Evolutionary conservation across 2,888 invertebrate species (phyloP), one percentile per base, ranked within the genome.

Genomic region (Caenorhabditis becei): DNA sequence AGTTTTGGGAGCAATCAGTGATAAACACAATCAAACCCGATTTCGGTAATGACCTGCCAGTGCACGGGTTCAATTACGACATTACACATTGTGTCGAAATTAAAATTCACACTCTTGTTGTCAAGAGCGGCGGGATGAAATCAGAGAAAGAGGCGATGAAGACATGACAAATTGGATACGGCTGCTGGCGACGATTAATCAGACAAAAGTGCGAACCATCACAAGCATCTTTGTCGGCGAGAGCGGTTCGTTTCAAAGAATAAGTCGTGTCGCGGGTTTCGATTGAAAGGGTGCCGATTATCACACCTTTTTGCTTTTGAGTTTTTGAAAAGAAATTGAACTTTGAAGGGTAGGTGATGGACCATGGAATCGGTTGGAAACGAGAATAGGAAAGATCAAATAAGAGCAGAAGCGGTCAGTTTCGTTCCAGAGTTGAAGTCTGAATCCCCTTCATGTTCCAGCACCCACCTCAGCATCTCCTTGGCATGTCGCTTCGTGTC

Each of bases 121-220:
- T 58, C 58, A 58, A 18, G 23, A 28, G 28, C 18, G 54, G 10
- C 51, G 51, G 51, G 51, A n/a, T n/a, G n/a, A 51, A 14, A 51
- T 51, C 51, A 51, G 24, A 54, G 54, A 54, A 37, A 35, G 58
- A 37, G 35, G 41, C n/a, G 24, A 24, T 32, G 58, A 58, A 11
- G 58, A 58, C 18, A 24, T 47, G 61, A 61, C 61, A 61, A 47
- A 61, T 61, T 47, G 61, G 61, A 24, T 16, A 58, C 58, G 37
- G 11, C 58, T 58, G 58, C 18, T 32, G 16, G 24, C 32, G 32
- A 32, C 26, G 26, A 54, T 54, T 28, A 54, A 54, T 54, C 54
- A 54, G 54, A 26, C 54, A 54, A 54, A 54, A 54, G 54, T 54
- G 54, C 54, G 54, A 54, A 54, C 54, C 54, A 54, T 54, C 51